These are phyloP conservation scores for Glyphotaelius pellucidus DNA, from an alignment of 2,888 invertebrate genomes.

Conservation along the genomic window DNA sequence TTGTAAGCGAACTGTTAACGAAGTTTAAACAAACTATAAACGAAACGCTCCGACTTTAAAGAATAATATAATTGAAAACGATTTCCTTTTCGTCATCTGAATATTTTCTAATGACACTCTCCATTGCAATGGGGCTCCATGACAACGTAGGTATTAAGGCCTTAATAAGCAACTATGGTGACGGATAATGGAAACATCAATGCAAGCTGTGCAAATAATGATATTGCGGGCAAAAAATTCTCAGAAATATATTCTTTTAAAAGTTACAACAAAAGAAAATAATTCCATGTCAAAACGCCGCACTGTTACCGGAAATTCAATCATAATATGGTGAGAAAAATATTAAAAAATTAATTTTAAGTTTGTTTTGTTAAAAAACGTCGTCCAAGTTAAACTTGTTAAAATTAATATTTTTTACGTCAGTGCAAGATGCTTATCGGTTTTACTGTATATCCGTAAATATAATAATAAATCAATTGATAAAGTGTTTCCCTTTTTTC, in stretches of 20 bases:
- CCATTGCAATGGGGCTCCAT: neutral
- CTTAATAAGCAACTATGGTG: conserved; percentile 20
- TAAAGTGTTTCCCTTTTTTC: too few species aligned
- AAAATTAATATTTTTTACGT: too few species aligned
- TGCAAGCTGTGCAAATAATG: conserved; percentile 2
- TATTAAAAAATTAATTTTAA: neutral
- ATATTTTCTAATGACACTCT: neutral
- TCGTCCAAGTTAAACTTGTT: neutral
- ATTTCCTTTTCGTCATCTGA: neutral
- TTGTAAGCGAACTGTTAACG: too few species aligned
- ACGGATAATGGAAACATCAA: neutral
- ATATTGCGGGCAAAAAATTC: neutral
- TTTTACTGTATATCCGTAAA: too few species aligned
- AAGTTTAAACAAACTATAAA: too few species aligned
- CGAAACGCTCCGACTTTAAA: too few species aligned
- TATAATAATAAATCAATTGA: too few species aligned
- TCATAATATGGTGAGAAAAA: neutral
- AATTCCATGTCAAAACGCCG: neutral
- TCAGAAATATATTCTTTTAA: neutral
- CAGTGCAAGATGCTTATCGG: too few species aligned
- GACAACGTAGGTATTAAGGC: neutral
- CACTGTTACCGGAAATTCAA: neutral
- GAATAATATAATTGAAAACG: too few species aligned
- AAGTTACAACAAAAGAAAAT: neutral
- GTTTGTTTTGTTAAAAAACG: neutral